These are phyloP conservation scores for Hyaena hyaena DNA, from an alignment of 2,113 vertebrate genomes.

Conservation along the genomic window DNA sequence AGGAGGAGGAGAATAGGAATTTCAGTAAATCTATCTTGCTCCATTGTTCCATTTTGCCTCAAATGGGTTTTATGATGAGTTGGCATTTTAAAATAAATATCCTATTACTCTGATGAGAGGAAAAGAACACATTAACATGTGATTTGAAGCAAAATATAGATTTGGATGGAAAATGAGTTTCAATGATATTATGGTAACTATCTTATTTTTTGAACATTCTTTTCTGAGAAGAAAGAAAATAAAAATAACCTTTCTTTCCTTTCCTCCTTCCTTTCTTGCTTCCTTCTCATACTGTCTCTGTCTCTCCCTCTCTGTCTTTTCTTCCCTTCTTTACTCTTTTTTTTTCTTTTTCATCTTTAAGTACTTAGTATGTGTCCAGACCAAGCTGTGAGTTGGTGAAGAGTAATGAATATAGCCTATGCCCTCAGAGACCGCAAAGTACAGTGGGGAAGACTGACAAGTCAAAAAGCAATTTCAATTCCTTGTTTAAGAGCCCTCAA, in stretches of 20 bases:
- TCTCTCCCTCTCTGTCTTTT: background rate
- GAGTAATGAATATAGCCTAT: background rate
- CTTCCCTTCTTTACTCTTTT: background rate
- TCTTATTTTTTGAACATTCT: background rate
- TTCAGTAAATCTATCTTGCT: background rate
- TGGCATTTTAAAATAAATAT: constrained; percentile 49
- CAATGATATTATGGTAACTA: background rate
- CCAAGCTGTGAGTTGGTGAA: background rate
- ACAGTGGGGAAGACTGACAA: background rate
- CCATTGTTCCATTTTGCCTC: constrained; percentile 40
- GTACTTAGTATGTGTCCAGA: background rate
- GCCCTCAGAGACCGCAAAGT: background rate
- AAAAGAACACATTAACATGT: background rate
- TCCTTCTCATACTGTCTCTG: background rate
- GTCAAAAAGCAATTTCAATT: background rate
- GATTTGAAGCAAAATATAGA: background rate
- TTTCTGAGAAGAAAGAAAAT: constrained; percentile 23
- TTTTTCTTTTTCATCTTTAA: background rate
- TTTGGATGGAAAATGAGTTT: constrained; percentile 16
- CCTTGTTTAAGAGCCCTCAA: background rate
- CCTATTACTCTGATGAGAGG: background rate
- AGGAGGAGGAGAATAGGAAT: background rate
- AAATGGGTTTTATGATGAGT: constrained; percentile 12
- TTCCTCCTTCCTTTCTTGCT: background rate
- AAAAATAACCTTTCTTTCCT: background rate